Evolutionary conservation across 2,888 invertebrate genomes (phyloP).

Genomic region (Girardia tigrina): DNA sequence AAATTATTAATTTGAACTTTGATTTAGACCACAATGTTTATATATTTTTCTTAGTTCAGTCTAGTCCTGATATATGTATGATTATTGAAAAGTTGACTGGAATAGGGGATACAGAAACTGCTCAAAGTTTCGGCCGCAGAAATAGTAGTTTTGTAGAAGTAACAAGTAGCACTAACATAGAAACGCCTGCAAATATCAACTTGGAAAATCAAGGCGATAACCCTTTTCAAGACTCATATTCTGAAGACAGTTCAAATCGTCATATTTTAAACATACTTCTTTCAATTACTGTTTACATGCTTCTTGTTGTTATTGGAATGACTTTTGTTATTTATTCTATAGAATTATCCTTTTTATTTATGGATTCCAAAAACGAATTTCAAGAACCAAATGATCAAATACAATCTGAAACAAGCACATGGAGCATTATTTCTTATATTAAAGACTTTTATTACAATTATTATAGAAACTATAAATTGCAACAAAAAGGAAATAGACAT

Average conservation of each 20-base stretch:
- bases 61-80: background rate
- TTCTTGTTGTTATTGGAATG: background rate
- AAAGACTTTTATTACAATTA: no score
- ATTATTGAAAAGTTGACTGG: background rate
- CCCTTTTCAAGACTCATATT: background rate
- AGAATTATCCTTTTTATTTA: background rate
- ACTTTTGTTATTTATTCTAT: background rate
- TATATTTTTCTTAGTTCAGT: background rate
- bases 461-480: no score
- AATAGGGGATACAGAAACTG: background rate
- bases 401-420: no score
- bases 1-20: no score
- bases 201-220: background rate
- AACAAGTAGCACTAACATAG: background rate
- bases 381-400: background rate
- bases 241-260: background rate
- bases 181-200: background rate
- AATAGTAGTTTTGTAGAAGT: background rate
- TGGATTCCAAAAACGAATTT: background rate
- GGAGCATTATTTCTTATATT: no score
- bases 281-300: conserved; percentile 3
- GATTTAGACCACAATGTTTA: no score
- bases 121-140: background rate
- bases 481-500: no score
- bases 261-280: background rate